Evolutionary conservation across 2,797 vertebrate species (phyloP).

Genomic region (Labroides dimidiatus): DNA sequence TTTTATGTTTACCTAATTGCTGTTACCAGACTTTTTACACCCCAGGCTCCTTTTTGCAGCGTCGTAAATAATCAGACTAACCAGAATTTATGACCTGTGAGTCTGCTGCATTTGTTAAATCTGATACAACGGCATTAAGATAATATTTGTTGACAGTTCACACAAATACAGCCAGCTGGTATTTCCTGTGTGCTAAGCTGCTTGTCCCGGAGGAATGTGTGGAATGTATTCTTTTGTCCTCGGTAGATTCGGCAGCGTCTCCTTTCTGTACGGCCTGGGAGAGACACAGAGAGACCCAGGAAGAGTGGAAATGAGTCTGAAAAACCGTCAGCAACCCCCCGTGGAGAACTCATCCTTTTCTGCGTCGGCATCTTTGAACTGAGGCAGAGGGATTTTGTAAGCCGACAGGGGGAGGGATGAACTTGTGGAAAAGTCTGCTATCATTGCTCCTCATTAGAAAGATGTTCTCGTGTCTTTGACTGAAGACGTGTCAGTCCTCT

Average conservation of each 20-base stretch:
- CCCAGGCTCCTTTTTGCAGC: background rate
- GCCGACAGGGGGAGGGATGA: constrained; percentile 26
- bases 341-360: constrained; percentile 38
- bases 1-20: background rate
- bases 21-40: background rate
- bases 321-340: constrained; percentile 39
- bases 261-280: constrained; percentile 52
- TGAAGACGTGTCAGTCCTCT: constrained; percentile 58
- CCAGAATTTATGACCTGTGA: background rate
- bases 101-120: constrained; percentile 6
- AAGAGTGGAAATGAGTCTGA: constrained; percentile 53
- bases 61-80: constrained; percentile 9
- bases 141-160: constrained; percentile 69
- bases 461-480: constrained; percentile 63
- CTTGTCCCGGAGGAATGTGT: constrained; percentile 80
- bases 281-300: constrained; percentile 32
- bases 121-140: constrained; percentile 44
- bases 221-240: constrained; percentile 82
- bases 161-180: constrained; percentile 59
- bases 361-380: constrained; percentile 31
- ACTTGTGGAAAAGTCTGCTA: constrained; percentile 20
- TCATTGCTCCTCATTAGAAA: constrained; percentile 55
- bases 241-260: constrained; percentile 70
- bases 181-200: constrained; percentile 82
- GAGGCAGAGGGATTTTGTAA: constrained; percentile 39